Conservation (phyloP, 2,797 vertebrate species). For the Hafferia zeledoni region DNA sequence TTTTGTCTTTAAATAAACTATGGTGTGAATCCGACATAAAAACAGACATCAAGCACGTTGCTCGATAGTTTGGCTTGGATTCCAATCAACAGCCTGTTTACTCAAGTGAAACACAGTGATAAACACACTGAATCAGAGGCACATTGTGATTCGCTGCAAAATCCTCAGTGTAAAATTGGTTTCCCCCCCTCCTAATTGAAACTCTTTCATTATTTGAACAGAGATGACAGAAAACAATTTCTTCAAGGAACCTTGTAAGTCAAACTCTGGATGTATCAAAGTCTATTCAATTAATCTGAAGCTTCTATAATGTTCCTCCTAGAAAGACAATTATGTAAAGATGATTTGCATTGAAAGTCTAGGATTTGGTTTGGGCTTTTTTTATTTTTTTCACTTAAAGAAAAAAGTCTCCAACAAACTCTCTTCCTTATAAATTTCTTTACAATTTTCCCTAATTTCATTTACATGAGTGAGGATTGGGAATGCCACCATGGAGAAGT, state of each 20-base stretch:
- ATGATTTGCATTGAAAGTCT: background rate
- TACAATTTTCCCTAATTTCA: background rate
- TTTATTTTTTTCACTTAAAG: background rate
- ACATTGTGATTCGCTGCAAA: background rate
- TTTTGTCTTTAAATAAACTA: slow-evolving; percentile 42
- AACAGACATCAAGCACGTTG: background rate
- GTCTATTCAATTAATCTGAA: background rate
- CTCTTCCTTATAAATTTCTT: background rate
- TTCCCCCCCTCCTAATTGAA: background rate
- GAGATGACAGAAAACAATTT: background rate
- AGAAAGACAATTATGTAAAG: background rate
- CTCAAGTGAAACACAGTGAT: slow-evolving; percentile 1
- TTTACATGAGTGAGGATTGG: background rate
- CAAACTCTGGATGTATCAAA: background rate
- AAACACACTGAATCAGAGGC: slow-evolving; percentile 7
- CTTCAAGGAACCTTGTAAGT: background rate
- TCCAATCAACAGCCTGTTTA: slow-evolving; percentile 32
- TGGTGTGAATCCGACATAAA: background rate
- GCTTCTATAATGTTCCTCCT: background rate
- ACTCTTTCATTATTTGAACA: background rate
- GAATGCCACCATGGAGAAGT: background rate
- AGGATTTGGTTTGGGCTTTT: rapidly evolving
- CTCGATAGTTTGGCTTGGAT: slow-evolving; percentile 23
- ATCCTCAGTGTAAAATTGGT: background rate
- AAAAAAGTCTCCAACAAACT: background rate